phyloP scores from a whole-genome alignment of 35 echinoderm and acorn worm species.

The Chiridota heheva region DNA sequence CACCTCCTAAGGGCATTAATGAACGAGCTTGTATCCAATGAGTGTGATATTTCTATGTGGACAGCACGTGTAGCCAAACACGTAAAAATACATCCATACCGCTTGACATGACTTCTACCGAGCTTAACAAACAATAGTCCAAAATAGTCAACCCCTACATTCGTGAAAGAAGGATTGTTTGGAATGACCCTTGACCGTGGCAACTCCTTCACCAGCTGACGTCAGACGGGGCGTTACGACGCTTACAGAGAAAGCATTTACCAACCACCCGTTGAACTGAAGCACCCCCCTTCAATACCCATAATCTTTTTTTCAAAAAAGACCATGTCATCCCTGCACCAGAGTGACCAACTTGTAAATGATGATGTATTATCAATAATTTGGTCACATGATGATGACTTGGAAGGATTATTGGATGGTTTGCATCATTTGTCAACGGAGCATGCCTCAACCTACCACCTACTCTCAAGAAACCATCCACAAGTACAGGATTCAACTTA shows the following conservation, averaged over 20 bases:
- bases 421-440: not conserved
- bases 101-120: not conserved
- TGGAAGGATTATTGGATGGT: constrained; percentile 33
- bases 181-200: not conserved
- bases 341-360: constrained; percentile 28
- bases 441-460: constrained; percentile 39
- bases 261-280: constrained; percentile 15
- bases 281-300: constrained; percentile 8
- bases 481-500: constrained; percentile 17
- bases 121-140: constrained; percentile 24
- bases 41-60: not conserved
- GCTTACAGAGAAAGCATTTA: constrained; percentile 22
- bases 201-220: constrained; percentile 1
- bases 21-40: not conserved
- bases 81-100: constrained; percentile 33
- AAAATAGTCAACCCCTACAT: constrained; percentile 21
- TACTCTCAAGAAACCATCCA: constrained; percentile 45
- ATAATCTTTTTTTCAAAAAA: constrained; percentile 5
- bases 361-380: constrained; percentile 27
- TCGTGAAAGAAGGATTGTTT: not conserved
- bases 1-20: not conserved
- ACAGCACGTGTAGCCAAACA: not conserved
- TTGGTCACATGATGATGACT: constrained; percentile 11
- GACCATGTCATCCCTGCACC: constrained; percentile 33
- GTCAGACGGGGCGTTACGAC: not conserved